Conservation (phyloP, 2,113 vertebrate genomes). For the Pterophyllum scalare region DNA sequence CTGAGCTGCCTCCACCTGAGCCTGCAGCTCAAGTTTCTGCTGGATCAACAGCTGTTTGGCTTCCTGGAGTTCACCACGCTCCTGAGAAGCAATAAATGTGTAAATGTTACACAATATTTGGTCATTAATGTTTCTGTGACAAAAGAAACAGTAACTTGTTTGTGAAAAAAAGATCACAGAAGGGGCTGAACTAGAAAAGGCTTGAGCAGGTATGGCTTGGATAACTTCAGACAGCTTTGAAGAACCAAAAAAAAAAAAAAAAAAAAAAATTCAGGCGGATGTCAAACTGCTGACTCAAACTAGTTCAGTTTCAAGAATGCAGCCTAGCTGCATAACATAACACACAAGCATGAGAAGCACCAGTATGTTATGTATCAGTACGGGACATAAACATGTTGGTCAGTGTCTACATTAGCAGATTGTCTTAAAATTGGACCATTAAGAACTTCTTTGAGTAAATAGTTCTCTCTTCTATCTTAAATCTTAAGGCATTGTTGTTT, state of each 20-base stretch:
- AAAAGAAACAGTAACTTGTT: fast-evolving
- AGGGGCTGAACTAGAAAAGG: neutral
- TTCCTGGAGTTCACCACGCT: slow-evolving; percentile 87
- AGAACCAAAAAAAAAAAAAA: neutral
- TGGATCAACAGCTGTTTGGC: slow-evolving; percentile 94
- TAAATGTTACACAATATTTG: neutral
- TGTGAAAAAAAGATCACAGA: neutral
- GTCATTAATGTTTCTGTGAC: neutral
- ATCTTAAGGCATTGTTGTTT: neutral
- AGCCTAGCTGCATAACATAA: neutral
- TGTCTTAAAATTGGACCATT: no score
- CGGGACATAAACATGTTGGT: no score
- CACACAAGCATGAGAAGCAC: slow-evolving; percentile 2
- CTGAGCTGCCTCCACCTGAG: slow-evolving; percentile 82
- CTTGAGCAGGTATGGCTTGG: neutral
- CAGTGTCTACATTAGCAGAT: neutral
- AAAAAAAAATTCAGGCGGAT: neutral
- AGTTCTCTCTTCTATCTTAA: neutral
- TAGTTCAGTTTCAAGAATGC: neutral
- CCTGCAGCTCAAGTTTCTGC: slow-evolving; percentile 94
- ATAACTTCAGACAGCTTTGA: neutral
- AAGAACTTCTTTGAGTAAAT: no score
- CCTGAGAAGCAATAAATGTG: slow-evolving; percentile 76
- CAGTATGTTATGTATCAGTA: no score
- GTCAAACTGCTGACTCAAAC: neutral